Evolutionary conservation across 2,113 vertebrate genomes (phyloP).

Genomic region (Proterorhinus semilunaris): DNA sequence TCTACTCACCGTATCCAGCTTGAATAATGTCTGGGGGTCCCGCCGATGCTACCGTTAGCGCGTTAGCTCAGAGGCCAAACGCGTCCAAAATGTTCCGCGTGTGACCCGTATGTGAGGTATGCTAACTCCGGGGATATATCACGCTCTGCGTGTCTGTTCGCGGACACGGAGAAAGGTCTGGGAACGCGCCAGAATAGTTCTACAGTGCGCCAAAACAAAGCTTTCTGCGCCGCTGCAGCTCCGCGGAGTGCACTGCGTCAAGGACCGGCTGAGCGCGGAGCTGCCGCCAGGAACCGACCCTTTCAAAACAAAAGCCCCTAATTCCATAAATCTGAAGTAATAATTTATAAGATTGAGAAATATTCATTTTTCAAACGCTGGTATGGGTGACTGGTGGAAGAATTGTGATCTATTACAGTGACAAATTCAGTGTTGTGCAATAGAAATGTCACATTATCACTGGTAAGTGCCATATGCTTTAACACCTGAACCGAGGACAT

Average conservation of each 20-base stretch:
- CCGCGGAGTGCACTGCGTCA: conserved; percentile 16
- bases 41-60: conserved; percentile 50
- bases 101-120: not conserved
- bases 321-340: no score
- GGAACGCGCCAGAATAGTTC: not conserved
- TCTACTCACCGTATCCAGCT: conserved; percentile 51
- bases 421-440: no score
- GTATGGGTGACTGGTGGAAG: no score
- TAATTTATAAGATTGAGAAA: no score
- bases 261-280: conserved; percentile 20
- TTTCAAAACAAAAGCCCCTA: conserved; percentile 49
- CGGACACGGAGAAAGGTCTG: not conserved
- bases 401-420: no score
- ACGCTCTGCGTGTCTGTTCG: not conserved
- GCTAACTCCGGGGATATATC: not conserved
- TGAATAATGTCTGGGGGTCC: conserved; percentile 11
- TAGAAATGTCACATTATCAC: no score
- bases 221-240: conserved; percentile 7
- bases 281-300: conserved; percentile 27
- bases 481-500: no score
- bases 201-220: not conserved
- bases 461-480: no score
- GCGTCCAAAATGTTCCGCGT: not conserved
- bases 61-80: conserved; percentile 38
- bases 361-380: no score